phyloP scores from a whole-genome alignment of 2,888 invertebrate species.

The Drosophila paramelanica region DNA sequence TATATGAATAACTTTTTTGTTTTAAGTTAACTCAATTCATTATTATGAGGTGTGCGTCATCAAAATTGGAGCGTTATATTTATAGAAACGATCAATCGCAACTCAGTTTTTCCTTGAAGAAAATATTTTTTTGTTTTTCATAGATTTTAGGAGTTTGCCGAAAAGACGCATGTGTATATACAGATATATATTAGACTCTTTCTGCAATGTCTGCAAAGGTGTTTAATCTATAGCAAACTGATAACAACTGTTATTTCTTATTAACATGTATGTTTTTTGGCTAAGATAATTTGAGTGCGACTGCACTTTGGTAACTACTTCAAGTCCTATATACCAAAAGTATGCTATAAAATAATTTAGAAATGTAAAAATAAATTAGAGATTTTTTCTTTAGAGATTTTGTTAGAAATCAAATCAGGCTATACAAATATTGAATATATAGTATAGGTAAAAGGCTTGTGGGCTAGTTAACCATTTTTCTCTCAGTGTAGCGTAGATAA shows the following conservation, averaged over 20 bases:
- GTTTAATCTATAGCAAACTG: slow-evolving; percentile 12
- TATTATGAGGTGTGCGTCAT: no score
- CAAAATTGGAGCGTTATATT: no score
- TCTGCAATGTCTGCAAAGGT: neutral
- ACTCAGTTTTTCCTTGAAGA: neutral
- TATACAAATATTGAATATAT: no score
- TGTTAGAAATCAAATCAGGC: no score
- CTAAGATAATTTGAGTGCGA: slow-evolving; percentile 4
- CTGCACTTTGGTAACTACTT: neutral
- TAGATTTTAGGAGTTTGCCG: neutral
- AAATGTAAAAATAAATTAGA: neutral
- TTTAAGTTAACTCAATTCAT: no score
- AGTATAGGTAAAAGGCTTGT: no score
- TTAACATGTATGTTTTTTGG: slow-evolving; percentile 10
- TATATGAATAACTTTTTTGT: no score
- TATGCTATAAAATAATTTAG: slow-evolving; percentile 4
- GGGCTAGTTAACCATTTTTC: neutral
- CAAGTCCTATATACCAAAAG: slow-evolving; percentile 1
- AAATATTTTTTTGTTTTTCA: neutral
- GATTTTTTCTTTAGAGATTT: no score
- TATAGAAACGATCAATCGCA: neutral
- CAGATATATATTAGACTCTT: no score
- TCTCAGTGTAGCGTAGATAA: slow-evolving; percentile 26
- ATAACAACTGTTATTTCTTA: slow-evolving; percentile 13
- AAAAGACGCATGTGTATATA: neutral